Evolutionary conservation across 2,797 vertebrate species (phyloP), one percentile per base, ranked within the genome.

Genomic region (Acanthis flammea): DNA sequence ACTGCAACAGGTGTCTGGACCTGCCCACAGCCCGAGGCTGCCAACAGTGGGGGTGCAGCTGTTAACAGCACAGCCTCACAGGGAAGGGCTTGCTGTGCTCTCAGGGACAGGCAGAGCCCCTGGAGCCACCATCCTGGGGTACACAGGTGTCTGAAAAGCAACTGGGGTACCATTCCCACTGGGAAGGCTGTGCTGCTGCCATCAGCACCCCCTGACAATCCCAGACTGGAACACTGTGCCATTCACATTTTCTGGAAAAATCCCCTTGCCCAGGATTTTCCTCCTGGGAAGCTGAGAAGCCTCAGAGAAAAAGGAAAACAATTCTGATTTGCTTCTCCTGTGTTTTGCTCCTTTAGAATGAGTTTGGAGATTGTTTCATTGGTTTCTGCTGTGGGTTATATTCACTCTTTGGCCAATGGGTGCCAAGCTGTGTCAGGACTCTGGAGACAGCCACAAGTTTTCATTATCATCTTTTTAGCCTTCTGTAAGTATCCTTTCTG

Each of bases 21-120:
- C 67, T 76, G 72, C 79, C 87, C 65, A 14, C 0, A 8, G 79
- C 0, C 37, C 24, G 0, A 5, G 13, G 19, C 6, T 39, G 76
- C 73, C 45, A 62, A 1, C 0, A 14, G 44, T 2, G 25, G 23
- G n/a, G 14, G 18, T 48, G 58, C 28, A 5, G 37, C 0, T 22
- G 31, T 18, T 14, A 31, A 12, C 73, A 9, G 51, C 4, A 2
- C 4, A 5, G 77, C 35, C 62, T 66, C 6, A 2, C 47, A 31
- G 88, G 62, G 70, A 12, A 30, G 31, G 1, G 25, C 54, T 86
- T 28, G 0, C 37, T 1, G 31, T 7, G 39, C 21, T 51, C 55
- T 6, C 44, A 4, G 58, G 33, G 28, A 9, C 0, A 5, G 39
- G 61, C 47, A 94, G 72, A 76, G 78, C 27, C 51, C 45, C 75